Evolutionary conservation across 2,797 vertebrate species (phyloP).

Genomic region (Ispidina lecontei): DNA sequence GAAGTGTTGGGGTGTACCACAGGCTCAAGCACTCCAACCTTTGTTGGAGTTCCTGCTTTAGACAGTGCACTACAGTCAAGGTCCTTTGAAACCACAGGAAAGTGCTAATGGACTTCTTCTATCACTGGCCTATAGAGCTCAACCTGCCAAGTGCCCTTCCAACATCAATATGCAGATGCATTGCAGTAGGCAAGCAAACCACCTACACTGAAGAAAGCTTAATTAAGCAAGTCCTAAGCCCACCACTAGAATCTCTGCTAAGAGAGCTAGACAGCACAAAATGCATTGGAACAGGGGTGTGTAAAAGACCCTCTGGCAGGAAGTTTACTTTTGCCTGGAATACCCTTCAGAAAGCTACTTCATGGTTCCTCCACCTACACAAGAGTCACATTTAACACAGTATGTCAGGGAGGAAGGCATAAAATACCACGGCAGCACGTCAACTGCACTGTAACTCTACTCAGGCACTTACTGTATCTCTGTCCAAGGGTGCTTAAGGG

Average conservation of each 20-base stretch:
- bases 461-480: constrained; percentile 87
- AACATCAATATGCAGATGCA: neutral
- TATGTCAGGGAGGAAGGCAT: neutral
- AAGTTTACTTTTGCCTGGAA: neutral
- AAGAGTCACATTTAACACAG: neutral
- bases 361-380: neutral
- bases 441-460: neutral
- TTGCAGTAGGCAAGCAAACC: neutral
- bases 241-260: neutral
- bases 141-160: neutral
- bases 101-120: neutral
- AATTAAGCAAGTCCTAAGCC: neutral
- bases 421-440: neutral
- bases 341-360: neutral
- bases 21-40: neutral
- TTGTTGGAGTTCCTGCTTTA: neutral
- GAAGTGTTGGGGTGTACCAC: neutral
- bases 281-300: neutral
- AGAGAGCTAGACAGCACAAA: neutral
- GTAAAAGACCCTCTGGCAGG: neutral
- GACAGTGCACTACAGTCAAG: neutral
- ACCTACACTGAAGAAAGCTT: neutral
- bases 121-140: neutral
- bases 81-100: neutral
- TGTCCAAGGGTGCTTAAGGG: constrained; percentile 89